Evolutionary conservation across 2,797 vertebrate species (phyloP).

Genomic region (Eleutherodactylus coqui): DNA sequence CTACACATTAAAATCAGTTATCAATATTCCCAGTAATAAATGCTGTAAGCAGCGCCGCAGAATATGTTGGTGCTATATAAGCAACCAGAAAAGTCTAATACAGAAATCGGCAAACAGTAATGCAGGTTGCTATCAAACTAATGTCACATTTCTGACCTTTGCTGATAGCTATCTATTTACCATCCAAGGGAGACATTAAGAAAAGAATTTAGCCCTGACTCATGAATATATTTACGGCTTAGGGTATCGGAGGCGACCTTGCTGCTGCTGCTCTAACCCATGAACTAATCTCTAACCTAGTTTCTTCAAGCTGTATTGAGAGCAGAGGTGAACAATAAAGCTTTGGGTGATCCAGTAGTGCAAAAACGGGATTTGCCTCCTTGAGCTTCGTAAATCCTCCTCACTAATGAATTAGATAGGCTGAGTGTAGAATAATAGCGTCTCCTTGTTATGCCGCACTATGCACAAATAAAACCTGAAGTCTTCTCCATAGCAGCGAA

Average conservation of each 20-base stretch:
- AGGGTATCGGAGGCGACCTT: background rate
- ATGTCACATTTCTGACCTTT: background rate
- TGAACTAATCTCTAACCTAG: constrained; percentile 31
- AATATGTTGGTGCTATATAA: background rate
- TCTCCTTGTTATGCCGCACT: constrained; percentile 22
- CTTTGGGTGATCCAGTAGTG: constrained; percentile 22
- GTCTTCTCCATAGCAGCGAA: constrained; percentile 18
- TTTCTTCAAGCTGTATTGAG: constrained; percentile 10
- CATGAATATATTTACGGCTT: background rate
- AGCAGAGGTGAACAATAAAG: constrained; percentile 18
- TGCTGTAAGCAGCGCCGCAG: background rate
- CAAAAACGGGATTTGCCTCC: constrained; percentile 39
- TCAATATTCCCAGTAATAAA: background rate
- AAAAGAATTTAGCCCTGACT: background rate
- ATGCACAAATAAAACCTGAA: constrained; percentile 8
- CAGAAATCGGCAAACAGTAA: no score
- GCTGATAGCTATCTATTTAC: background rate
- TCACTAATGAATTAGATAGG: constrained; percentile 50
- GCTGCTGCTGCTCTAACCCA: background rate
- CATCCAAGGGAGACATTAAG: background rate
- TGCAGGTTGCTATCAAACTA: background rate
- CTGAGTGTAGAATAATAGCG: constrained; percentile 42
- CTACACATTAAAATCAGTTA: no score
- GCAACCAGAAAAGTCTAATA: no score
- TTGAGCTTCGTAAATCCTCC: constrained; percentile 37